These are phyloP conservation scores for Molanna angustata DNA, from an alignment of 2,888 invertebrate genomes.

Conservation along the genomic window DNA sequence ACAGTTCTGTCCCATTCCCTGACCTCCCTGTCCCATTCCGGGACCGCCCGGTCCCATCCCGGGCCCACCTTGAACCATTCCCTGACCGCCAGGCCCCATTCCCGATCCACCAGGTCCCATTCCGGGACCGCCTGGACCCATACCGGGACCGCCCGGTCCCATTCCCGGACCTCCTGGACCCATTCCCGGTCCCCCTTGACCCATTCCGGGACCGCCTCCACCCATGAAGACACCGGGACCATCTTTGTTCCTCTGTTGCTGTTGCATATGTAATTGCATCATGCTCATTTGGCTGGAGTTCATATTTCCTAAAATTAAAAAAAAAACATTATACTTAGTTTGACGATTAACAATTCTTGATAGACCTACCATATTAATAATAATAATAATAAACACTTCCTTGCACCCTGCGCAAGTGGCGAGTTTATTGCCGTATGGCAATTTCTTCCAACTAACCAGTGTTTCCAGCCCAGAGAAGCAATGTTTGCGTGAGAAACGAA, in stretches of 20 bases:
- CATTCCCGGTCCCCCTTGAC: conserved; percentile 36
- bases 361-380: no score
- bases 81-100: conserved; percentile 42
- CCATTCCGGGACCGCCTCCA: conserved; percentile 35
- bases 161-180: conserved; percentile 35
- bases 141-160: conserved; percentile 44
- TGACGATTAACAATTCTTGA: no score
- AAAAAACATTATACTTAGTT: not conserved
- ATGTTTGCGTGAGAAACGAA: no score
- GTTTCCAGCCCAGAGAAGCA: no score
- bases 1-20: conserved; percentile 38
- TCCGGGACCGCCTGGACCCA: conserved; percentile 36
- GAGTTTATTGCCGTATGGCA: no score
- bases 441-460: no score
- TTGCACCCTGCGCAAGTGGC: no score
- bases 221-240: conserved; percentile 35
- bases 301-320: conserved; percentile 41
- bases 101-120: conserved; percentile 43
- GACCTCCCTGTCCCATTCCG: conserved; percentile 42
- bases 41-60: conserved; percentile 40
- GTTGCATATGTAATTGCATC: conserved; percentile 48
- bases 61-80: conserved; percentile 44
- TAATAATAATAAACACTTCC: no score
- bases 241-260: conserved; percentile 14
- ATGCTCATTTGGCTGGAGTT: conserved; percentile 46